Conservation (phyloP, 37 sponge, comb jelly and placozoan genomes). For the Chondrilla cf. caribensis region DNA sequence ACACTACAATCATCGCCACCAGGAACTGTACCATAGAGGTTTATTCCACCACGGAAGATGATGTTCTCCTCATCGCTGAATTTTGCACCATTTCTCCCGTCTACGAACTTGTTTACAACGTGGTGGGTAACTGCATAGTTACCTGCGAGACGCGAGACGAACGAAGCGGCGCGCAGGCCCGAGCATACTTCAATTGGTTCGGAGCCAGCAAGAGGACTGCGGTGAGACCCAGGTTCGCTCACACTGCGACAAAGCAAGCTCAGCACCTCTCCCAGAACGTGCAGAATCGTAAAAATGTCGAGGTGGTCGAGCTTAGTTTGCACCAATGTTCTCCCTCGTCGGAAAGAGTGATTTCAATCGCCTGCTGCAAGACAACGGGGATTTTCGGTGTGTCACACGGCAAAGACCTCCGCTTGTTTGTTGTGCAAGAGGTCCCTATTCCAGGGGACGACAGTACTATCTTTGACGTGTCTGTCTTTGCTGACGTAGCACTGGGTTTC, state of each 20-base stretch:
- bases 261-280: neutral
- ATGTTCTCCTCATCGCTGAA: neutral
- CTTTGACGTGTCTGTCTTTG: constrained; percentile 21
- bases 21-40: constrained; percentile 12
- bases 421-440: neutral
- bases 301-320: neutral
- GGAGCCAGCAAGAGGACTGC: constrained; percentile 6
- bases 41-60: neutral
- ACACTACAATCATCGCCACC: neutral
- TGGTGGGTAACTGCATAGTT: neutral
- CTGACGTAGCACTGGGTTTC: neutral
- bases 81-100: constrained; percentile 14
- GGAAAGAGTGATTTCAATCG: neutral
- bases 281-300: neutral
- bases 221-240: neutral
- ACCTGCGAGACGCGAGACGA: neutral
- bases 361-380: neutral
- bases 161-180: neutral
- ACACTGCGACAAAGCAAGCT: neutral
- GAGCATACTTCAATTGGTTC: constrained; percentile 10
- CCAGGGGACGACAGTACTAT: neutral
- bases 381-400: neutral
- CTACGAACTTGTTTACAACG: neutral
- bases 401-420: neutral
- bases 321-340: neutral